These are phyloP conservation scores for Mya arenaria DNA, from an alignment of 1,140 invertebrate genomes.

Conservation along the genomic window DNA sequence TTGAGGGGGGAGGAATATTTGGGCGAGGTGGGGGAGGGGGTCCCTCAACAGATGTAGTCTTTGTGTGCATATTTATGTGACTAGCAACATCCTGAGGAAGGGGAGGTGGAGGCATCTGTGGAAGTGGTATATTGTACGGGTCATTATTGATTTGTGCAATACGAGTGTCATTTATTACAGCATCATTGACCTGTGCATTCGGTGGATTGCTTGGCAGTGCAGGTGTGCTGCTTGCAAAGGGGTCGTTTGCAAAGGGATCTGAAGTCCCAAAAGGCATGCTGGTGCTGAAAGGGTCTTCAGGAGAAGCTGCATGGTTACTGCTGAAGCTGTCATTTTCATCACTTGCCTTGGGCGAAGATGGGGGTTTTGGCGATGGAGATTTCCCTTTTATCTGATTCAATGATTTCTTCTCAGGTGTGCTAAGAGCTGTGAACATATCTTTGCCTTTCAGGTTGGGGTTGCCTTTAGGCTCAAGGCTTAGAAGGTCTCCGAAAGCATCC, in stretches of 20 bases:
- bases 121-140: slow-evolving; percentile 70
- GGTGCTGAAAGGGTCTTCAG: slow-evolving; percentile 34
- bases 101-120: slow-evolving; percentile 73
- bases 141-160: slow-evolving; percentile 45
- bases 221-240: slow-evolving; percentile 7
- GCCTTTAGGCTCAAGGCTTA: slow-evolving; percentile 64
- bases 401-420: slow-evolving; percentile 67
- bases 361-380: slow-evolving; percentile 5
- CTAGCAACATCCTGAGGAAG: slow-evolving; percentile 52
- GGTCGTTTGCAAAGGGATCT: slow-evolving; percentile 40
- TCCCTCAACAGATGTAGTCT: slow-evolving; percentile 27
- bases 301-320: slow-evolving; percentile 26
- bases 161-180: background rate
- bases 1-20: slow-evolving; percentile 6
- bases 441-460: slow-evolving; percentile 64
- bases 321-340: slow-evolving; percentile 54
- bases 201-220: background rate
- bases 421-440: slow-evolving; percentile 70
- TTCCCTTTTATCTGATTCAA: slow-evolving; percentile 68
- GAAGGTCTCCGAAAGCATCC: slow-evolving; percentile 72
- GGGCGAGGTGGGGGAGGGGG: slow-evolving; percentile 52
- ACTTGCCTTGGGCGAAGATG: slow-evolving; percentile 67
- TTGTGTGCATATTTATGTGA: background rate
- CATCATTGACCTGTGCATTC: slow-evolving; percentile 1
- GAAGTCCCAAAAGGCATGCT: slow-evolving; percentile 68